A percentile compares a stretch with the other conserved stretches of the same genome.
Conservation (phyloP, 1,140 invertebrate genomes). For the Nasonia longicornis region DNA sequence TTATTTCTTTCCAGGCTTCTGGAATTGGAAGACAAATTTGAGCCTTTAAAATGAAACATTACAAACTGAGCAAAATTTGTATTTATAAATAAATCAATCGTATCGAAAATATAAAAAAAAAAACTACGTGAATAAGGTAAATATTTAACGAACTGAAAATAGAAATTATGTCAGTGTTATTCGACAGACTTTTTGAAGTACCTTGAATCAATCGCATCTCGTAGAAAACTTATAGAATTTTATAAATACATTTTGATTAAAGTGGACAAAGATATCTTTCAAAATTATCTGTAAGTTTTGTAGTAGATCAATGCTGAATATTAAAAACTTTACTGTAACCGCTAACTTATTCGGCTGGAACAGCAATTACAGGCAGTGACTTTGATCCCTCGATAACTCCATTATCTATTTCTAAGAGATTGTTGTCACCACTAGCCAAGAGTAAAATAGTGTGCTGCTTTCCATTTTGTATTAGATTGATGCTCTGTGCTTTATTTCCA, state of each 20-base stretch:
- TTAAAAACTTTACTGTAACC: conserved; percentile 36
- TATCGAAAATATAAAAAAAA: conserved; percentile 19
- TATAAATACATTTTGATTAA: conserved; percentile 24
- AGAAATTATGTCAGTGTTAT: conserved; percentile 31
- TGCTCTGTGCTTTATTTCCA: conserved; percentile 57
- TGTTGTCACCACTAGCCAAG: conserved; percentile 53
- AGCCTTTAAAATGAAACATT: conserved; percentile 34
- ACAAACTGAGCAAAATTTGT: conserved; percentile 20
- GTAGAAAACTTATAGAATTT: conserved; percentile 38
- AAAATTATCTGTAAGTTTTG: conserved; percentile 32
- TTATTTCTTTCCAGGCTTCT: conserved; percentile 40
- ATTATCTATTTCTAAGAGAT: conserved; percentile 58
- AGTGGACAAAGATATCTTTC: conserved; percentile 33
- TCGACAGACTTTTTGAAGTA: conserved; percentile 23
- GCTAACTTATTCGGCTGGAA: conserved; percentile 52
- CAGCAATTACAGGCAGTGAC: conserved; percentile 50
- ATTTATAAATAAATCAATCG: conserved; percentile 21
- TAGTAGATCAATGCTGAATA: conserved; percentile 35
- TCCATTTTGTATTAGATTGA: conserved; percentile 60
- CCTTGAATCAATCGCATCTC: conserved; percentile 21
- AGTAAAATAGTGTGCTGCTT: conserved; percentile 62
- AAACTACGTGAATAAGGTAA: conserved; percentile 20
- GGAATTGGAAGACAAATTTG: conserved; percentile 51
- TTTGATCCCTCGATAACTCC: conserved; percentile 52
- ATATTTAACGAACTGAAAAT: conserved; percentile 20